Evolutionary conservation across 2,888 invertebrate genomes (phyloP), one percentile per base, ranked within the genome.

Genomic region (Luperina nickerlii): DNA sequence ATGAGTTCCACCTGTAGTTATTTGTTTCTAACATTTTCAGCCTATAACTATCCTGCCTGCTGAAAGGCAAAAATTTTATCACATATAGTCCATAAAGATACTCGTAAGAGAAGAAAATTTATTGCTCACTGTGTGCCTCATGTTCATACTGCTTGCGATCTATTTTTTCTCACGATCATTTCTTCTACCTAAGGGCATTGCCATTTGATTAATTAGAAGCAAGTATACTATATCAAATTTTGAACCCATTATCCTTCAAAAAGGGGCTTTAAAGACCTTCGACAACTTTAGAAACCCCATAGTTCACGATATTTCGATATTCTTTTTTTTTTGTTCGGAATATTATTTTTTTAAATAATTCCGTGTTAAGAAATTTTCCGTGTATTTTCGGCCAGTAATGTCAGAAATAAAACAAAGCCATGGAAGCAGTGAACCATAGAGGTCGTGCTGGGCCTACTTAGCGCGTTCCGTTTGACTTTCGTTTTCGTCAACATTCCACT

Each of bases 401-500:
- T 80, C 74, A 74, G 24, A 82, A 85, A 88, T 79, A 79, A 87
- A 86, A 78, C 82, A 80, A 85, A 77, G 68, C 51, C 65, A 72
- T 74, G 20, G 38, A 82, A 63, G 72, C 74, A 76, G 79, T 89
- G 80, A 81, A 80, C 88, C 79, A 73, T 84, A 85, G 86, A 88
- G 88, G 88, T 88, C 88, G 74, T 67, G 24, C 65, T 74, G 79
- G 70, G 79, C 78, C 83, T 83, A 85, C 83, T 85, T 81, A 85
- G 72, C 81, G 74, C 70, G 83, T 90, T 88, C 87, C 88, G 88
- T 89, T 90, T 90, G 82, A 92, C 93, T 95, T 94, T 95, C 94
- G 88, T 93, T 94, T 95, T 94, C 91, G 86, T 91, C 90, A 89
- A 87, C 88, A 90, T 90, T 88, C 93, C 94, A 92, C 94, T 93